Evolutionary conservation across 2,797 vertebrate genomes (phyloP).

Genomic region (Selene dorsalis): DNA sequence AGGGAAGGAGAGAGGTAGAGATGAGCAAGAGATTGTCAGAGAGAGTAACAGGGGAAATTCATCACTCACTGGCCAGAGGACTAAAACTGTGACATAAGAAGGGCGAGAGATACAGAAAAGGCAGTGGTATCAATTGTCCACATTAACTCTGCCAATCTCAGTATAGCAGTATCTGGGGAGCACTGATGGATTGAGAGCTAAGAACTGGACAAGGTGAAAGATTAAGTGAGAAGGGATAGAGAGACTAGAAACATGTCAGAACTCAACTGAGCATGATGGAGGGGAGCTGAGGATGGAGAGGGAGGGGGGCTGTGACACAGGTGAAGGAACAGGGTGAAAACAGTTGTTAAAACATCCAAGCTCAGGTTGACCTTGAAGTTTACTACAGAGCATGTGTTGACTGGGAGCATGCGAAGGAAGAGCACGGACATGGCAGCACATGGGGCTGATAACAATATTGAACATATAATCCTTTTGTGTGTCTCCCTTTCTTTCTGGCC

Average conservation of each 20-base stretch:
- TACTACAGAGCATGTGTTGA: conserved; percentile 7
- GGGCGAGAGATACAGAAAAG: background rate
- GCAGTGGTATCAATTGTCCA: conserved; percentile 6
- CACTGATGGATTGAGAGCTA: conserved; percentile 4
- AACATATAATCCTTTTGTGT: conserved; percentile 54
- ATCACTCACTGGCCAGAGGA: conserved; percentile 12
- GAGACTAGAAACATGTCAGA: conserved; percentile 28
- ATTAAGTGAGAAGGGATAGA: background rate
- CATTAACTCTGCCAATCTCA: conserved; percentile 26
- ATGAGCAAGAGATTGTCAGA: background rate
- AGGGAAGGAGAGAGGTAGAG: background rate
- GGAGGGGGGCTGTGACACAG: conserved; percentile 4
- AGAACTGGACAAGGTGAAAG: conserved; percentile 18
- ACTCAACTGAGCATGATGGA: background rate
- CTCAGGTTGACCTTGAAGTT: conserved; percentile 31
- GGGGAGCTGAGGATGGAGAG: background rate
- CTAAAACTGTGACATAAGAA: conserved; percentile 23
- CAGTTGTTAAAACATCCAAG: background rate
- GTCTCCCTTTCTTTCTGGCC: conserved; percentile 36
- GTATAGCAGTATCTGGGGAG: conserved; percentile 3
- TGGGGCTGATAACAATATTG: conserved; percentile 27
- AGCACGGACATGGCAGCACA: conserved; percentile 4
- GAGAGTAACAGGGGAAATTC: conserved; percentile 6
- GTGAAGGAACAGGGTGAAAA: background rate
- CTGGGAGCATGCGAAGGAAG: background rate